A percentile compares a stretch with the other conserved stretches of the same genome.
These are phyloP conservation scores for Hylaeus volcanicus DNA, from an alignment of 1,140 invertebrate species.

Conservation along the genomic window DNA sequence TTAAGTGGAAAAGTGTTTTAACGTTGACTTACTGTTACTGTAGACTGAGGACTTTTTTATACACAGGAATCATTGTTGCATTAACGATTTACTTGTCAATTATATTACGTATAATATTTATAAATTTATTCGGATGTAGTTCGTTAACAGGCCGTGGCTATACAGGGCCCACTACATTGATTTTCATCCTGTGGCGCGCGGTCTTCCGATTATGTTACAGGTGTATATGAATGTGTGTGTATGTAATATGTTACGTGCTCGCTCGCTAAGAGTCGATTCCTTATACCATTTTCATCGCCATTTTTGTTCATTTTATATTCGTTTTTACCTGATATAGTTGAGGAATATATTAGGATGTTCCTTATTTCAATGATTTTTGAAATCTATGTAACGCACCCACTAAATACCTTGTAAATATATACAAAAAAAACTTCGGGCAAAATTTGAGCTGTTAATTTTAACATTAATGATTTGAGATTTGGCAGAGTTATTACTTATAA, in stretches of 20 bases:
- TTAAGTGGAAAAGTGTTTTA: not conserved
- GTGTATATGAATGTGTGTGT: constrained; percentile 7
- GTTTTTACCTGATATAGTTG: not conserved
- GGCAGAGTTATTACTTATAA: too few relatives aligned
- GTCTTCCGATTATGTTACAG: constrained; percentile 68
- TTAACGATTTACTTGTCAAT: constrained; percentile 40
- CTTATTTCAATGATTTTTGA: too few relatives aligned
- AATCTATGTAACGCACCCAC: too few relatives aligned
- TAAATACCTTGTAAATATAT: too few relatives aligned
- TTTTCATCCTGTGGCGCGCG: constrained; percentile 79
- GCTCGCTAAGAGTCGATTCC: constrained; percentile 24
- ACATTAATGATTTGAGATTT: too few relatives aligned
- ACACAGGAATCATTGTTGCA: constrained; percentile 42
- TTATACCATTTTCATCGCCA: constrained; percentile 18
- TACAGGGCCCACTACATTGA: constrained; percentile 78
- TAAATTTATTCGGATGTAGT: constrained; percentile 55
- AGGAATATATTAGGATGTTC: too few relatives aligned
- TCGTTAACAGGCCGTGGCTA: constrained; percentile 80
- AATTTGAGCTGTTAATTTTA: too few relatives aligned
- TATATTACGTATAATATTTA: constrained; percentile 46
- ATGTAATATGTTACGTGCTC: constrained; percentile 2
- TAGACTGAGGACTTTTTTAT: constrained; percentile 47
- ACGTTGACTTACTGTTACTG: not conserved
- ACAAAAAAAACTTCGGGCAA: too few relatives aligned
- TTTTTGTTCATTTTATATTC: not conserved